A percentile compares a stretch with the other conserved stretches of the same genome.
These are phyloP conservation scores for Muscicapa adusta DNA, from an alignment of 2,113 vertebrate genomes.

Conservation along the genomic window DNA sequence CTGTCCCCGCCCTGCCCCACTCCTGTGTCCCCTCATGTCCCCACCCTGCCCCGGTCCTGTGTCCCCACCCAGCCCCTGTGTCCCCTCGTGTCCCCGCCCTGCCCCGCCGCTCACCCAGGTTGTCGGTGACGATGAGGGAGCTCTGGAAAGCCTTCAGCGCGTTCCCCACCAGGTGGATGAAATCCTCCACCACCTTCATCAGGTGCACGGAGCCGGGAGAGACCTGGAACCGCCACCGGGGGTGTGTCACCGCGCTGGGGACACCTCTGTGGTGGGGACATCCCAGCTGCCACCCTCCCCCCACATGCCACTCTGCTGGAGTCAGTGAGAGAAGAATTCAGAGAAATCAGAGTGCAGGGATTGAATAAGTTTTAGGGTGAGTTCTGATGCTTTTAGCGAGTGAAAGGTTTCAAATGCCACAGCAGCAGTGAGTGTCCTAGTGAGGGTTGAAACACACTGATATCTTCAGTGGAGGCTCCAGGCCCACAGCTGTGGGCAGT, in stretches of 20 bases:
- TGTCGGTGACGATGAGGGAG: conserved; percentile 93
- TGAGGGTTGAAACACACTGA: too few relatives aligned
- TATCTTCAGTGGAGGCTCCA: too few relatives aligned
- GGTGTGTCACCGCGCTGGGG: rapidly evolving
- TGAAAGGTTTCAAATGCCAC: too few relatives aligned
- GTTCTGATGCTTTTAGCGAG: too few relatives aligned
- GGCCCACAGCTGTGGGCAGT: too few relatives aligned
- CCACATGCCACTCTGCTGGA: background rate
- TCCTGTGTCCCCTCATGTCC: too few relatives aligned
- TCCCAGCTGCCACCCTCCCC: rapidly evolving
- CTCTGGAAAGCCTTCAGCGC: conserved; percentile 94
- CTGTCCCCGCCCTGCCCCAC: too few relatives aligned
- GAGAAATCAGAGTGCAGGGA: too few relatives aligned
- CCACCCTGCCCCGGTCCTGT: rapidly evolving
- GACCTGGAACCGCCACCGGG: conserved; percentile 67
- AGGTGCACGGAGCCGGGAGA: conserved; percentile 90
- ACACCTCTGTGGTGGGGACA: rapidly evolving
- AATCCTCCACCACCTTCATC: conserved; percentile 96
- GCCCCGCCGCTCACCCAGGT: conserved; percentile 78
- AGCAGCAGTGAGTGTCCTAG: too few relatives aligned
- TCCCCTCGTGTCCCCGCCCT: rapidly evolving
- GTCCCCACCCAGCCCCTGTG: rapidly evolving
- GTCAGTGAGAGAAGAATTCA: too few relatives aligned
- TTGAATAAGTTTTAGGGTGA: too few relatives aligned
- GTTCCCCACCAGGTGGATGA: conserved; percentile 92